Conservation (phyloP, 2,797 vertebrate species). For the Perdix hodgsoniae region DNA sequence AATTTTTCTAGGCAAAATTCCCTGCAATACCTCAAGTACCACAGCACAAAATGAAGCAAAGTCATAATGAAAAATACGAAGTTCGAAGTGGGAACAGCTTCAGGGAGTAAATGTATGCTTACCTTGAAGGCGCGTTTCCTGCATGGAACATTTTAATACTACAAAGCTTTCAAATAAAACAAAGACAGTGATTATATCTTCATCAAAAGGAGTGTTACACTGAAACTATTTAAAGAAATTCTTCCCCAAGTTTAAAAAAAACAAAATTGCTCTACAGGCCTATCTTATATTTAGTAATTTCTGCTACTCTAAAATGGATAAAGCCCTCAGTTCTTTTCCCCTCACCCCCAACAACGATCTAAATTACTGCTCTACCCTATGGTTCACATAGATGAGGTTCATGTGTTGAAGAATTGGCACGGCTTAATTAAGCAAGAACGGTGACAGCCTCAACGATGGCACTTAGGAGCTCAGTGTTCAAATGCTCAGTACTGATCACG, state of each 20-base stretch:
- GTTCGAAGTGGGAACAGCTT: background rate
- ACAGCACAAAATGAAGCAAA: constrained; percentile 26
- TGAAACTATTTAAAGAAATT: background rate
- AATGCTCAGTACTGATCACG: background rate
- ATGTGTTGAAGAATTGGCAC: background rate
- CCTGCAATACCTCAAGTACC: background rate
- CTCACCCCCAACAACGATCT: background rate
- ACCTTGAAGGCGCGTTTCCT: constrained; percentile 45
- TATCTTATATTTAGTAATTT: background rate
- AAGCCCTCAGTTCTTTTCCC: background rate
- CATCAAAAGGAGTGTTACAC: background rate
- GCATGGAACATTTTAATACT: background rate
- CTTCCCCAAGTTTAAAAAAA: background rate
- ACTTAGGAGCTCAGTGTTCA: background rate
- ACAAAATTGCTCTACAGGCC: background rate
- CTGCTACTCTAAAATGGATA: constrained; percentile 21
- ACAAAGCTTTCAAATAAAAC: constrained; percentile 23
- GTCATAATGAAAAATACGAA: background rate
- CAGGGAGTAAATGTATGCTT: background rate
- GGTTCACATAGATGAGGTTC: background rate
- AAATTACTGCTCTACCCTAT: background rate
- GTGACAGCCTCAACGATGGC: background rate
- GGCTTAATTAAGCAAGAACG: background rate
- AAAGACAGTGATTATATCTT: background rate
- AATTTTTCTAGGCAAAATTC: constrained; percentile 34